These are phyloP conservation scores for Verasper variegatus DNA, from an alignment of 2,113 vertebrate species.

Conservation along the genomic window DNA sequence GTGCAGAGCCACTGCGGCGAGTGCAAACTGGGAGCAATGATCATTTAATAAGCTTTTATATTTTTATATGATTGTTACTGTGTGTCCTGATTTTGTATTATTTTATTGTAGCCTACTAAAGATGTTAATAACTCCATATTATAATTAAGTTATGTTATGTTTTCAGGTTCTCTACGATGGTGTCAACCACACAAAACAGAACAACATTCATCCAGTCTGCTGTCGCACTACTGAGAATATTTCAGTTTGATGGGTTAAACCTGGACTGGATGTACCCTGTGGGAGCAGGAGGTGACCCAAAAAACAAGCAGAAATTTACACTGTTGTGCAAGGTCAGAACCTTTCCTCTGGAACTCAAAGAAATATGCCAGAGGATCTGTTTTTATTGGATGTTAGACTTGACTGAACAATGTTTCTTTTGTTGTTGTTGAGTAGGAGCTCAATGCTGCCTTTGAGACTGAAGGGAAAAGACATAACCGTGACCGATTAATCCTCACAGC, in stretches of 20 bases:
- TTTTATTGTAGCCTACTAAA: neutral
- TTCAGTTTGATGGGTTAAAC: conserved; percentile 82
- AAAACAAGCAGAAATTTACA: conserved; percentile 81
- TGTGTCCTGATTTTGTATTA: neutral
- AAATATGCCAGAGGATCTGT: neutral
- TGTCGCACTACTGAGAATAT: conserved; percentile 68
- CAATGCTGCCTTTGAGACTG: conserved; percentile 67
- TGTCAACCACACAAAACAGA: conserved; percentile 46
- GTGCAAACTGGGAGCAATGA: too few species aligned
- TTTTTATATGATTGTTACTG: too few species aligned
- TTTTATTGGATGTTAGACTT: neutral
- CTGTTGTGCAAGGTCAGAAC: conserved; percentile 75
- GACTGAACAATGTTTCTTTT: neutral
- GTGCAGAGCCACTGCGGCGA: too few species aligned
- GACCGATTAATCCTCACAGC: conserved; percentile 74
- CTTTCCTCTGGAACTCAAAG: neutral
- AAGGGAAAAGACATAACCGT: conserved; percentile 41
- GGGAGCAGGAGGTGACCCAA: conserved; percentile 70
- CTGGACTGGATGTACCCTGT: conserved; percentile 82
- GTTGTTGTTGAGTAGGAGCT: conserved; percentile 72
- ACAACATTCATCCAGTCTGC: conserved; percentile 78
- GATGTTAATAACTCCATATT: neutral
- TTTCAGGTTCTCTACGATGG: conserved; percentile 63
- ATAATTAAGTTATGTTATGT: neutral
- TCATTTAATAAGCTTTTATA: too few species aligned